A percentile compares a stretch with the other conserved stretches of the same genome.
phyloP scores from a whole-genome alignment of 2,888 invertebrate species.

The Cryptus armator region DNA sequence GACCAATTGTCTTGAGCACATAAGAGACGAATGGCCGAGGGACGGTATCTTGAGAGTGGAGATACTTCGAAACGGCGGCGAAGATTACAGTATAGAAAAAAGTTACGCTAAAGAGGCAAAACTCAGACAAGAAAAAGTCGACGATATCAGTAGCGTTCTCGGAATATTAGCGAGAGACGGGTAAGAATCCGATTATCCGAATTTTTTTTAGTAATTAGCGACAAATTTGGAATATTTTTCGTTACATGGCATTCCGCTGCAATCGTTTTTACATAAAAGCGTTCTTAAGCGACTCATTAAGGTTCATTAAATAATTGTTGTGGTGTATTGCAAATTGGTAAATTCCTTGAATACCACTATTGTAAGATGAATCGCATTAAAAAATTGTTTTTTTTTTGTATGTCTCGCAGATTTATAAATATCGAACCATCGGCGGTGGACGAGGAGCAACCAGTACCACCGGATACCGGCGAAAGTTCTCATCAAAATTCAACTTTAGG shows the following conservation, averaged over 20 bases:
- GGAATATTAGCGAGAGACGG: conserved; percentile 89
- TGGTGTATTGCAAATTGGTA: no score
- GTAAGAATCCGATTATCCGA: conserved; percentile 82
- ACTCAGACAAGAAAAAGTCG: conserved; percentile 89
- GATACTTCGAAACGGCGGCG: conserved; percentile 90
- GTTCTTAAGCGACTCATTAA: no score
- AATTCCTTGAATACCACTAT: no score
- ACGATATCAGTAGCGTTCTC: conserved; percentile 87
- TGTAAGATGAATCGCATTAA: no score
- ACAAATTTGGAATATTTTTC: no score
- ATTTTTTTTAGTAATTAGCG: no score
- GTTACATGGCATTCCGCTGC: no score
- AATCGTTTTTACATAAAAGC: no score
- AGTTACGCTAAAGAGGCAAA: conserved; percentile 94
- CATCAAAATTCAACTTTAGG: conserved; percentile 80
- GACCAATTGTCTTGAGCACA: conserved; percentile 96
- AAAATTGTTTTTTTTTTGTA: conserved; percentile 29
- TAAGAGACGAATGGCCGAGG: conserved; percentile 96
- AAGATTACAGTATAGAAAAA: conserved; percentile 92
- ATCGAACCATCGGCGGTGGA: conserved; percentile 89
- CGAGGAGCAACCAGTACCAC: conserved; percentile 85
- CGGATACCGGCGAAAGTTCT: conserved; percentile 82
- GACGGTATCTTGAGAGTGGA: conserved; percentile 98
- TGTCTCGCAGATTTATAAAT: conserved; percentile 87
- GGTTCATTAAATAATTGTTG: no score